These are phyloP conservation scores for Nipponacmea schrenckii DNA, from an alignment of 2,888 invertebrate species.

Conservation along the genomic window DNA sequence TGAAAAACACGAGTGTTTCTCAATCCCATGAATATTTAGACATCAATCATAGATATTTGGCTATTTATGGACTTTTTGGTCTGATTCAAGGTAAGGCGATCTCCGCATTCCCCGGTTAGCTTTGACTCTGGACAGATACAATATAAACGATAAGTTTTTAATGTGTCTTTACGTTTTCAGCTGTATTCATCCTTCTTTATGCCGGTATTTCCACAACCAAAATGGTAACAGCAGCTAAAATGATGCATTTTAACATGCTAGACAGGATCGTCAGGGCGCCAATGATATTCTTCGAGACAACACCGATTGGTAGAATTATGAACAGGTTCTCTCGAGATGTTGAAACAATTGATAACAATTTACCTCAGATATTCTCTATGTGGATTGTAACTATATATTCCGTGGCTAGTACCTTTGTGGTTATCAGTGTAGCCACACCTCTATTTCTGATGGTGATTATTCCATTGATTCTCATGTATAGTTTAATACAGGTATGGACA, in stretches of 20 bases:
- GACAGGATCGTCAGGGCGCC: conserved; percentile 37
- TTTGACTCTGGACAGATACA: no score
- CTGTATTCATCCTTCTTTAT: conserved; percentile 49
- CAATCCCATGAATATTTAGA: conserved; percentile 39
- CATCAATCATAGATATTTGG: conserved; percentile 64
- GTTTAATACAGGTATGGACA: conserved; percentile 61
- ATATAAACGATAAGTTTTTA: neutral
- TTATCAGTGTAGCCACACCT: conserved; percentile 60
- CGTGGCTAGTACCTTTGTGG: conserved; percentile 56
- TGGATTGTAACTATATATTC: conserved; percentile 38
- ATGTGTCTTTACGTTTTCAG: conserved; percentile 33
- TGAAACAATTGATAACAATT: conserved; percentile 41
- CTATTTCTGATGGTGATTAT: conserved; percentile 47
- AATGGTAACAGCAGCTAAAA: conserved; percentile 43
- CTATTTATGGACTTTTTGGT: conserved; percentile 68
- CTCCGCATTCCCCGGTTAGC: no score
- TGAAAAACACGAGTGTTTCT: conserved; percentile 40
- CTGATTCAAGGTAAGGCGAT: conserved; percentile 59
- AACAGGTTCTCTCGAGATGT: conserved; percentile 52
- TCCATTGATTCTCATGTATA: conserved; percentile 59
- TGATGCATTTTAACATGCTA: conserved; percentile 38
- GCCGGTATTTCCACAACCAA: conserved; percentile 42
- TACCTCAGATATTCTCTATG: conserved; percentile 38
- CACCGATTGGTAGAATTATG: conserved; percentile 63
- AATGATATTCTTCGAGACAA: conserved; percentile 61